Evolutionary conservation across 2,797 vertebrate species (phyloP).

Genomic region (Gymnodraco acuticeps): DNA sequence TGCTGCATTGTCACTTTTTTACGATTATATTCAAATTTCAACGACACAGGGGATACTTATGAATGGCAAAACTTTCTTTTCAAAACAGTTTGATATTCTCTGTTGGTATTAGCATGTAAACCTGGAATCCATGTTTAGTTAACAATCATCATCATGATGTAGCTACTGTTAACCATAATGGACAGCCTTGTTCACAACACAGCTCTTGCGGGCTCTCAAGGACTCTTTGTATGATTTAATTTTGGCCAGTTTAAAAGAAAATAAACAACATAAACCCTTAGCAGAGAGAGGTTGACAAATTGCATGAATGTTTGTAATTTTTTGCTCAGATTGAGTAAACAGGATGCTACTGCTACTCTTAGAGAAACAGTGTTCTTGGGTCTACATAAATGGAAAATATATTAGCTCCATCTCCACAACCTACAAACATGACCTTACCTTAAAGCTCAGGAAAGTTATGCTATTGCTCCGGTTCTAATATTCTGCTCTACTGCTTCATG

Average conservation of each 20-base stretch:
- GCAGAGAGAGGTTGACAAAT: not conserved
- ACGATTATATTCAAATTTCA: not conserved
- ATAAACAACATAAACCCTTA: not conserved
- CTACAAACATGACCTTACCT: conserved; percentile 15
- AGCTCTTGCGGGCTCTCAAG: not conserved
- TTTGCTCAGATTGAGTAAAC: not conserved
- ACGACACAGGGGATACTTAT: not conserved
- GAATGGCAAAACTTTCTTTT: not conserved
- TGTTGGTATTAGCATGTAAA: not conserved
- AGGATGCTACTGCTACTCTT: not conserved
- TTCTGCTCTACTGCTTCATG: conserved; percentile 44
- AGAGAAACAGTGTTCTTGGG: not conserved
- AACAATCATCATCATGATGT: conserved; percentile 8
- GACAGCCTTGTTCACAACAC: not conserved
- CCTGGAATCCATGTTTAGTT: conserved; percentile 1
- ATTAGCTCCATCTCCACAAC: not conserved
- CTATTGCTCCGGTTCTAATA: conserved; percentile 22
- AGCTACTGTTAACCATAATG: not conserved
- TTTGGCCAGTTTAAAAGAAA: not conserved
- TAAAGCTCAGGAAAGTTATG: conserved; percentile 1
- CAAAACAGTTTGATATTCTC: not conserved
- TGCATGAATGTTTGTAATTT: not conserved
- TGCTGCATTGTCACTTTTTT: not conserved
- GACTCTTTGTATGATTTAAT: not conserved
- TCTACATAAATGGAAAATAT: conserved; percentile 1